Base-by-base conservation (phyloP, 1,140 invertebrate genomes). In the Trichomalopsis sarcophagae region DNA sequence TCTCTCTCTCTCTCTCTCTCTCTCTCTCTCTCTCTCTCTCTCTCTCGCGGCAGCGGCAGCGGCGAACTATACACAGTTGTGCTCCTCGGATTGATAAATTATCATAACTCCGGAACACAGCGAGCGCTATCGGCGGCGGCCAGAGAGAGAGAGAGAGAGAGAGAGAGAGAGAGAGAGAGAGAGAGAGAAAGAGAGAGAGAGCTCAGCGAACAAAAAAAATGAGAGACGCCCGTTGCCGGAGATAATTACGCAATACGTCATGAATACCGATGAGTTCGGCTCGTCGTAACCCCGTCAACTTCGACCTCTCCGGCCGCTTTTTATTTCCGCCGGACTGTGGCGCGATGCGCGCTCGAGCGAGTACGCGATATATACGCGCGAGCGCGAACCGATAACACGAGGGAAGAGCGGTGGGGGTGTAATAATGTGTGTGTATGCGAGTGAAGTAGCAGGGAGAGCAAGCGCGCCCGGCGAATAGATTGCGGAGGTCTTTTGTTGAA, bases 221-320 rank as follows among this genome's bases (percentile, higher is more conserved):
- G 47, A 68, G 2, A 62, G 55, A 55, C 71, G 47, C 30, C 2
- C 27, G n/a, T 33, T 44, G 66, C 66, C 75, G 75, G 36, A 81
- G 78, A 86, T 78, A 82, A 86, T 86, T 87, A 88, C 74, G 82
- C 85, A 84, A 84, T 73, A 71, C 68, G 82, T 66, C 77, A 73
- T 78, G 82, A 86, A 78, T 74, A 73, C 73, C 82, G 82, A 78
- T 55, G 40, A 62, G 47, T 30, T 30, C 23, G 62, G 69, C n/a
- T 27, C 68, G 27, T 66, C 27, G 30, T 47, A 83, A 85, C 88
- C 87, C 78, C 88, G 85, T 87, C 82, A 84, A 79, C 69, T 77
- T 78, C 87, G 87, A 89, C 86, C 86, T 69, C 13, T 73, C 23
- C 78, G 84, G 30, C 21, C 27, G 75, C 21, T 6, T 44, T 74